phyloP scores from a whole-genome alignment of 37 sponge, comb jelly and placozoan genomes.

The Chondrosia reniformis region DNA sequence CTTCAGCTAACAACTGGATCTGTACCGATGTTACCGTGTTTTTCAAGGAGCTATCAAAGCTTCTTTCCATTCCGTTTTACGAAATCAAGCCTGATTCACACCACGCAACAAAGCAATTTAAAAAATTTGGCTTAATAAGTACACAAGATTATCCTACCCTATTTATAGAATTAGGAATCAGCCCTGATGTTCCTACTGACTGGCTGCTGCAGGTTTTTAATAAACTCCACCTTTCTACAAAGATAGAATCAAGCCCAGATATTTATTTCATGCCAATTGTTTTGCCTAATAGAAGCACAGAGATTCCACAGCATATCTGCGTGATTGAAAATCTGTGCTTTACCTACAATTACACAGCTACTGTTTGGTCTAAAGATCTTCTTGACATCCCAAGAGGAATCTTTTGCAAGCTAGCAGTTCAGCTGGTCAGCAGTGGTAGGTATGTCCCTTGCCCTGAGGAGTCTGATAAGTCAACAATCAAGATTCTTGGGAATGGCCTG shows the following conservation, averaged over 20 bases:
- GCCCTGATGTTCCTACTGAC: neutral
- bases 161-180: neutral
- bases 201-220: neutral
- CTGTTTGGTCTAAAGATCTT: neutral
- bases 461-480: too few species aligned
- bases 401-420: neutral
- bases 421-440: neutral
- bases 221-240: neutral
- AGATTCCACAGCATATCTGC: neutral
- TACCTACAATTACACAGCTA: neutral
- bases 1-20: neutral
- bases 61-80: constrained; percentile 10
- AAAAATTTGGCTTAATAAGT: neutral
- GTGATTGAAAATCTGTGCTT: neutral
- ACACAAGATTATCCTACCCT: neutral
- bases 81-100: too few species aligned
- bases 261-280: neutral
- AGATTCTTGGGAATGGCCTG: too few species aligned
- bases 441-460: too few species aligned
- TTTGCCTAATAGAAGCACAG: neutral
- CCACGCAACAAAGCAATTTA: neutral
- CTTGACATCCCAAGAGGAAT: constrained; percentile 10
- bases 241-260: neutral
- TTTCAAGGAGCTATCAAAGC: constrained; percentile 11
- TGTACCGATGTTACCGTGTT: constrained; percentile 4